Base-by-base conservation (phyloP, 1,140 invertebrate genomes). In the Prorops nasuta region DNA sequence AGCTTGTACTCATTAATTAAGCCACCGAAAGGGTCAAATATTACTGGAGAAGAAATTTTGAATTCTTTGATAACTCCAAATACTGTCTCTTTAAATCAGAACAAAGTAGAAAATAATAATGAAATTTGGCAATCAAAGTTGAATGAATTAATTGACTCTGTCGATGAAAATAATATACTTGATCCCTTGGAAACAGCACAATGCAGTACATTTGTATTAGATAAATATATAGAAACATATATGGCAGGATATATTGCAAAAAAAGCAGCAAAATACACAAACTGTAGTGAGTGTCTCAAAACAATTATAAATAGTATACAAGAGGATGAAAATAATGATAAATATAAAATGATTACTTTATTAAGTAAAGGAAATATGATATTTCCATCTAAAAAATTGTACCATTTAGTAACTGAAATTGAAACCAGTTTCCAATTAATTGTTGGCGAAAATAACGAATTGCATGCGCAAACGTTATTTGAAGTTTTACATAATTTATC, bases 1-100 rank as follows among this genome's bases (percentile, higher is more conserved):
- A 28, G 35, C 1, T 17, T 43, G 9, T 55, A 55, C 20, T 55
- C 48, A 0, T 38, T 55, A 17, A 28, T 50, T 1, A 55, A 50
- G 22, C 53, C 53, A 14, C 42, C 32, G 10, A 49, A 49, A 28
- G 46, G 46, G 1, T 40, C 32, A 2, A 54, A 49, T 16, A 19
- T 54, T 9, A 31, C 24, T 2, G 38, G 38, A n/a, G 22, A n/a
- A 14, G 53, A 55, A 18, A 18, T 43, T 1, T 15, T 55, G 6
- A 4, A 36, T n/a, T 18, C 24, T 17, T 18, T 55, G 7, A 3
- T 51, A 8, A 31, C 9, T 9, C 34, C 39, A 1, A 34, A 32
- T 10, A 42, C 44, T 18, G 16, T 39, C 15, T 1, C 20, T 7
- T 14, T 44, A 22, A 2, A 28, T 2, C 9, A 44, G 18, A 17